Evolutionary conservation across 1,140 invertebrate genomes (phyloP).

Genomic region (Zaprionus capensis): DNA sequence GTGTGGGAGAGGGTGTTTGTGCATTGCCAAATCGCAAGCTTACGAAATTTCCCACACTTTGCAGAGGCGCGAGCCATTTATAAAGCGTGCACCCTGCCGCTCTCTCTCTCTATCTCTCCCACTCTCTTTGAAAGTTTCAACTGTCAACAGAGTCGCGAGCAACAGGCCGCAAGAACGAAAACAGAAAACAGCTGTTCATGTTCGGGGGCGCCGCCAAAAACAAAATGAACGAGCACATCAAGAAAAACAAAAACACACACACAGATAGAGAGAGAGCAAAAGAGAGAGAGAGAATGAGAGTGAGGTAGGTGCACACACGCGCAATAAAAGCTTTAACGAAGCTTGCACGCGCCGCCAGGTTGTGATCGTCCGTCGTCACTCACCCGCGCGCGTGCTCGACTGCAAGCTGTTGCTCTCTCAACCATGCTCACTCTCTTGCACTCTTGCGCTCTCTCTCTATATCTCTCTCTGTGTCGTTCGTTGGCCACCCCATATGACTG

Average conservation of each 20-base stretch:
- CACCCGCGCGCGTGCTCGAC: constrained; percentile 10
- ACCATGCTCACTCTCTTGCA: background rate
- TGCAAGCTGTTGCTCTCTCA: constrained; percentile 14
- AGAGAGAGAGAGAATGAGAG: too few relatives aligned
- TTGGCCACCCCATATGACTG: constrained; percentile 39
- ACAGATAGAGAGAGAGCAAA: background rate
- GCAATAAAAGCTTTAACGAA: constrained; percentile 50
- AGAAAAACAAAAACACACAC: constrained; percentile 26
- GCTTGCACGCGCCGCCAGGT: constrained; percentile 71
- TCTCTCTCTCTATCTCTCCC: background rate
- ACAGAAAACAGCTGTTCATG: constrained; percentile 76
- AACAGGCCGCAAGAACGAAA: constrained; percentile 50
- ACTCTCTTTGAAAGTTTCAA: constrained; percentile 15
- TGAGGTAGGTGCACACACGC: background rate
- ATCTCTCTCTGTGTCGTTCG: constrained; percentile 6
- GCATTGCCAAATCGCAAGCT: constrained; percentile 57
- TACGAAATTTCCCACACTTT: constrained; percentile 70
- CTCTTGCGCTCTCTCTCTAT: constrained; percentile 9
- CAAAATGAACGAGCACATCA: constrained; percentile 18
- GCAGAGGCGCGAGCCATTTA: constrained; percentile 53
- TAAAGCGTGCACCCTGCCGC: constrained; percentile 33
- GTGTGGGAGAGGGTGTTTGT: background rate
- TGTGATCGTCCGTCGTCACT: constrained; percentile 33
- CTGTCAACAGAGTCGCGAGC: constrained; percentile 28
- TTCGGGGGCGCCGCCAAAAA: constrained; percentile 40